Conservation (phyloP, 2,113 vertebrate species). For the Synchiropus splendidus region DNA sequence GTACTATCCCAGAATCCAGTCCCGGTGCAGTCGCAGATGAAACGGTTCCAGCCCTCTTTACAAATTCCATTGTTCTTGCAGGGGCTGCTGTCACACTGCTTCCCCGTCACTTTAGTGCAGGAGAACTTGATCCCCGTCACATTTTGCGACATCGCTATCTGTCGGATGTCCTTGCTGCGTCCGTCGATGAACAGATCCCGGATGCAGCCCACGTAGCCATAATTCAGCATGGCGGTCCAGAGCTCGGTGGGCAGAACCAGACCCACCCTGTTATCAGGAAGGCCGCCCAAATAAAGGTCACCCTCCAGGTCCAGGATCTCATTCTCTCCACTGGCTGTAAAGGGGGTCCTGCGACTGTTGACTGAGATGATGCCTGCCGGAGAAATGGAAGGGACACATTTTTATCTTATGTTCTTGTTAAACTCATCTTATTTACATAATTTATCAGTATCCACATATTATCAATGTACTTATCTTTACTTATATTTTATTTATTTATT, state of each 20-base stretch:
- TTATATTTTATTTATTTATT: too few relatives aligned
- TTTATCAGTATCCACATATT: too few relatives aligned
- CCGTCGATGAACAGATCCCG: constrained; percentile 94
- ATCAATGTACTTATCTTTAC: too few relatives aligned
- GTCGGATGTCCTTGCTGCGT: constrained; percentile 91
- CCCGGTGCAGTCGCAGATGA: constrained; percentile 90
- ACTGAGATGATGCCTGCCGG: constrained; percentile 89
- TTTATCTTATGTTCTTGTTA: too few relatives aligned
- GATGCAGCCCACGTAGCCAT: constrained; percentile 92
- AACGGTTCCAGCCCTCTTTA: constrained; percentile 96
- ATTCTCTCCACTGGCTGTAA: constrained; percentile 91
- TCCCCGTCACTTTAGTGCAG: constrained; percentile 76
- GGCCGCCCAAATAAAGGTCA: constrained; percentile 90
- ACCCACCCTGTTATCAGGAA: constrained; percentile 81
- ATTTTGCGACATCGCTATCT: constrained; percentile 85
- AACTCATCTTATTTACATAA: too few relatives aligned
- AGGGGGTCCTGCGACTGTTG: constrained; percentile 88
- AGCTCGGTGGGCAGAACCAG: constrained; percentile 92
- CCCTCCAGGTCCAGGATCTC: constrained; percentile 95
- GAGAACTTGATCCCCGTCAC: constrained; percentile 82
- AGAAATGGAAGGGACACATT: background rate
- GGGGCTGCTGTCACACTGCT: constrained; percentile 88
- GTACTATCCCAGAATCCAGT: constrained; percentile 88
- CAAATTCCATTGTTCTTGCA: constrained; percentile 88
- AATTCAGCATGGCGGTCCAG: constrained; percentile 97